Evolutionary conservation across 1,140 invertebrate genomes (phyloP), one percentile per base, ranked within the genome.

Genomic region (Nasonia giraulti): DNA sequence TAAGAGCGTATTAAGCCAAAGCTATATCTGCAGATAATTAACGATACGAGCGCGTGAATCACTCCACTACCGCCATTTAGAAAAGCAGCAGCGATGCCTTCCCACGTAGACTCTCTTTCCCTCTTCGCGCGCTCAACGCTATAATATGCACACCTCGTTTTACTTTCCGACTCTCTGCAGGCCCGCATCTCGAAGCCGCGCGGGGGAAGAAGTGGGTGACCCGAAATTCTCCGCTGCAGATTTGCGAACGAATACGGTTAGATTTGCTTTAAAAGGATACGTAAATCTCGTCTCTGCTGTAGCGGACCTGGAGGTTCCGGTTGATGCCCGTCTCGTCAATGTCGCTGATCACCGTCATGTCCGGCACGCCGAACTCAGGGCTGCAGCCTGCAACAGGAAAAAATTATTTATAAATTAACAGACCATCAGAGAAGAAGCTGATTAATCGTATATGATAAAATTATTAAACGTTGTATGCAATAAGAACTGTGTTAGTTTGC

Each of bases 261-360:
- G 11, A 78, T 50, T 69, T 82, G 78, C 77, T 77, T 75, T 73
- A 91, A 95, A 97, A 97, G 96, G 96, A 97, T 98, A 98, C 98
- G 92, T 99, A 99, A 91, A 99, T 98, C 88, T 96, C 94, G 93
- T 99, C 97, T 89, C 95, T 94, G 82, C 94, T 94, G 91, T 99
- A 99, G 89, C 98, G 95, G 80, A 96, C 94, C 91, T 96, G 95
- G 23, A 99, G 95, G 93, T 99, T 99, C 82, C 95, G 95, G 93
- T 98, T 99, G 93, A 99, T 98, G 89, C 97, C 97, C 84, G 94
- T 95, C 91, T 98, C 98, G 89, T 98, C 96, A 92, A 99, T 97
- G 93, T 98, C 96, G 83, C 97, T 97, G 92, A 99, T 98, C 87
- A 97, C 94, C 55, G 98, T 99, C 97, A 99, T 98, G 93, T 99